phyloP scores from a whole-genome alignment of 2,797 vertebrate genomes.

The Mus caroli region DNA sequence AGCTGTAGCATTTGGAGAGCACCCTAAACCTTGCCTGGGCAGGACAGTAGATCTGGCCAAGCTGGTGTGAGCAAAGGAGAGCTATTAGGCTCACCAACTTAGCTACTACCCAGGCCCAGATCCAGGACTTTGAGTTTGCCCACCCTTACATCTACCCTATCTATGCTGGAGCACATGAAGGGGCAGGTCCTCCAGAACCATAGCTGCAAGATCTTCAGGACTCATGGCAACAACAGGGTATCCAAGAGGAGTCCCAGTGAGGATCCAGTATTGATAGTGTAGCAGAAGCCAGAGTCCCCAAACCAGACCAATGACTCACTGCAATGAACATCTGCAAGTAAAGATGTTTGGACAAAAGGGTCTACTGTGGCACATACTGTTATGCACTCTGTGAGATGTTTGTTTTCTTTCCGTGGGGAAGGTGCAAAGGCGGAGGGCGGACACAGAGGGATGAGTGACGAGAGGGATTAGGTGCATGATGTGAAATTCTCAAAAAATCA shows the following conservation, averaged over 20 bases:
- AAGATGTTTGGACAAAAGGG: background rate
- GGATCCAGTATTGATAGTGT: background rate
- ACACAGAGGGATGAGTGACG: background rate
- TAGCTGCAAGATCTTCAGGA: background rate
- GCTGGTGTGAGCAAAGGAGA: background rate
- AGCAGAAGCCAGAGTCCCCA: background rate
- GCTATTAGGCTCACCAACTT: background rate
- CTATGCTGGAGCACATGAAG: background rate
- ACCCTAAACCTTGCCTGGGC: background rate
- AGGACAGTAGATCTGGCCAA: background rate
- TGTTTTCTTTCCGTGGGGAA: too few species aligned
- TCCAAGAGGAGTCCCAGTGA: background rate
- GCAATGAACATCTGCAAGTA: background rate
- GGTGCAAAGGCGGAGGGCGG: background rate
- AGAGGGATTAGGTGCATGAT: background rate
- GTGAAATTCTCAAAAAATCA: background rate
- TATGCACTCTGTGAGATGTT: too few species aligned
- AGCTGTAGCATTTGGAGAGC: background rate
- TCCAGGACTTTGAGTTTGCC: too few species aligned
- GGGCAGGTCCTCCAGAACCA: background rate
- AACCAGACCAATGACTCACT: background rate
- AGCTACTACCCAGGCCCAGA: background rate
- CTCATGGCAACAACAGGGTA: background rate
- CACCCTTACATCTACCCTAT: background rate
- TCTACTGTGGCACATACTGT: too few species aligned